phyloP scores from a whole-genome alignment of 1,140 invertebrate genomes.

The Drepana arcuata region DNA sequence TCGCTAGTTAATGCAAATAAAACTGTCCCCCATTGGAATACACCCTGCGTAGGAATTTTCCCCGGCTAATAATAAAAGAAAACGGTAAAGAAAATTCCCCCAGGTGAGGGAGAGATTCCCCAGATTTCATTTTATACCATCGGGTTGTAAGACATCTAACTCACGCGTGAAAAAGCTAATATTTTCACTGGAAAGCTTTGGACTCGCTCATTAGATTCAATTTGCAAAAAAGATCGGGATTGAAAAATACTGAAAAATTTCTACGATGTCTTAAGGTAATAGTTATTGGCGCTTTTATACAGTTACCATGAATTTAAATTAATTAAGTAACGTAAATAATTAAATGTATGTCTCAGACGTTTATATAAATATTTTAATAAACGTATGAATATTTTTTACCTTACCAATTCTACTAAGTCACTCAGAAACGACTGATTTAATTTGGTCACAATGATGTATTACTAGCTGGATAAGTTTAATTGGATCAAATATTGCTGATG shows the following conservation, averaged over 20 bases:
- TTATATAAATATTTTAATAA: background rate
- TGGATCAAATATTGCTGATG: too few relatives aligned
- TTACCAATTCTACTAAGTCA: too few relatives aligned
- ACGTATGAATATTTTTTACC: background rate
- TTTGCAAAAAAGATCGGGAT: constrained; percentile 19
- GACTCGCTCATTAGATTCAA: constrained; percentile 37
- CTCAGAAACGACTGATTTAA: too few relatives aligned
- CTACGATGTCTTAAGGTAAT: too few relatives aligned
- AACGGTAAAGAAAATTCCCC: constrained; percentile 17
- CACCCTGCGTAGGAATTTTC: too few relatives aligned
- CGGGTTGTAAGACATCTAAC: constrained; percentile 26
- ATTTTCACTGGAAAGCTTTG: constrained; percentile 26
- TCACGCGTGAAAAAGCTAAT: constrained; percentile 36
- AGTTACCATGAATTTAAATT: background rate
- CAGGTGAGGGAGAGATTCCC: constrained; percentile 18
- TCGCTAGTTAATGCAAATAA: too few relatives aligned
- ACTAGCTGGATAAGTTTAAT: too few relatives aligned
- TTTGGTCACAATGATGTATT: too few relatives aligned
- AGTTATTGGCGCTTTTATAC: constrained; percentile 2
- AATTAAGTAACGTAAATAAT: background rate
- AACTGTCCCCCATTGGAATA: too few relatives aligned
- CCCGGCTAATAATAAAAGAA: constrained; percentile 9
- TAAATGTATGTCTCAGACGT: background rate
- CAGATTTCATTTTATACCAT: constrained; percentile 29
- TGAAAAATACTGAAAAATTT: too few relatives aligned